A percentile compares a stretch with the other conserved stretches of the same genome.
phyloP scores from a whole-genome alignment of 2,888 invertebrate genomes.

The Gortyna flavago region DNA sequence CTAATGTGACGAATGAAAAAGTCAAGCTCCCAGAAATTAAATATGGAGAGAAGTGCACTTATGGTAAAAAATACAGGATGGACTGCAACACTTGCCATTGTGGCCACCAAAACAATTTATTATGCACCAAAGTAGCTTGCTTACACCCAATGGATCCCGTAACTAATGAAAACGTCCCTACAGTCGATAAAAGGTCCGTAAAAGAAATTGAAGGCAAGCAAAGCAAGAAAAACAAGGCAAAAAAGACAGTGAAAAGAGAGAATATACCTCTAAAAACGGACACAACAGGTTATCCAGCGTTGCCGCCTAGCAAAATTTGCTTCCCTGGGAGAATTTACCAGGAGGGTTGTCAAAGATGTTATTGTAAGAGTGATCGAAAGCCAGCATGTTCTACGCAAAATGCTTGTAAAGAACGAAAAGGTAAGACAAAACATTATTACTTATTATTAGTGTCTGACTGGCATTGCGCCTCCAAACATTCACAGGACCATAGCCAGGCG shows the following conservation, averaged over 20 bases:
- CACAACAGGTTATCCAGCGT: constrained; percentile 1
- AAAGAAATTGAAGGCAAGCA: background rate
- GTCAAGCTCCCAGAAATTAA: constrained; percentile 70
- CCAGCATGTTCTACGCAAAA: constrained; percentile 38
- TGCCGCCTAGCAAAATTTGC: constrained; percentile 67
- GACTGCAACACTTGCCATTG: constrained; percentile 83
- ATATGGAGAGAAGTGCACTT: constrained; percentile 73
- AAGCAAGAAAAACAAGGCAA: constrained; percentile 19
- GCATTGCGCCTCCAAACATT: too few species aligned
- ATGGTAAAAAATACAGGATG: constrained; percentile 74
- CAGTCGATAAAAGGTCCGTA: background rate
- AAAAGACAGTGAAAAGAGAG: constrained; percentile 8
- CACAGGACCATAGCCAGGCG: too few species aligned
- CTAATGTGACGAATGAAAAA: constrained; percentile 47
- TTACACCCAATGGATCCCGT: constrained; percentile 20
- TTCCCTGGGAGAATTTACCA: constrained; percentile 76
- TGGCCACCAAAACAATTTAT: constrained; percentile 63
- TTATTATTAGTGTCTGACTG: too few species aligned
- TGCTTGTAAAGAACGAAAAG: constrained; percentile 29
- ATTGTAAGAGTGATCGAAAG: constrained; percentile 69
- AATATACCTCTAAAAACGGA: background rate
- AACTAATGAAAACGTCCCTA: background rate
- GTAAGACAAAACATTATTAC: constrained; percentile 9
- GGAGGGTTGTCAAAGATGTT: constrained; percentile 74
- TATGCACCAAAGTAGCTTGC: constrained; percentile 85